Evolutionary conservation across 1,140 invertebrate species (phyloP).

Genomic region (Batillaria attramentaria): DNA sequence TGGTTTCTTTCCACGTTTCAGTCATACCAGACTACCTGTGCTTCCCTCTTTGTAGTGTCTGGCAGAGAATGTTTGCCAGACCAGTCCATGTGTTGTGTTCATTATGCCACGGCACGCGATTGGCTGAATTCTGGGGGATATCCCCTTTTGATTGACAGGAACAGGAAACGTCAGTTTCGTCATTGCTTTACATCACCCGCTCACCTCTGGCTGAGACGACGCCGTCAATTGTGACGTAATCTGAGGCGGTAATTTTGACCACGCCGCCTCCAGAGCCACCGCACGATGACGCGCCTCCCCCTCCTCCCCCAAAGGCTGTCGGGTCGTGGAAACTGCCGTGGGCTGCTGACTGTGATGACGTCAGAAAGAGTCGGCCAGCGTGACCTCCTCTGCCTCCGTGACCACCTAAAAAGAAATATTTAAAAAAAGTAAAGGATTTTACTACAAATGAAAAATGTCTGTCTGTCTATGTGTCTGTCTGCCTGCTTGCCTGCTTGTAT

Average conservation of each 20-base stretch:
- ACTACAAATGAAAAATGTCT: background rate
- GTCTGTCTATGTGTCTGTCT: background rate
- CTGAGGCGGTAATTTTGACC: background rate
- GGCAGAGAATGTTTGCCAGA: no score
- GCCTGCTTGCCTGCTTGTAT: background rate
- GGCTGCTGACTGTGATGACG: conserved; percentile 12
- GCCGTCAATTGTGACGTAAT: conserved; percentile 5
- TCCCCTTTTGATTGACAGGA: no score
- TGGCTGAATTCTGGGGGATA: no score
- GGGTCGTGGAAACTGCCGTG: conserved; percentile 23
- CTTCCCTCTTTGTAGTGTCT: no score
- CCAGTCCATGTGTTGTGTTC: no score
- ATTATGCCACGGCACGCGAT: no score
- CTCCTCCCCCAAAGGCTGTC: background rate
- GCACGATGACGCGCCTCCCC: background rate
- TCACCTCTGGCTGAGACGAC: conserved; percentile 23
- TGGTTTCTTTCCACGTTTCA: no score
- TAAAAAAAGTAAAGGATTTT: background rate
- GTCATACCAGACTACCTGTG: no score
- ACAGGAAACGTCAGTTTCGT: no score
- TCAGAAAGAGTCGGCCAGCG: background rate
- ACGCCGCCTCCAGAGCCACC: conserved; percentile 15
- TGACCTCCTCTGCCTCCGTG: conserved; percentile 24
- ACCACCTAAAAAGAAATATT: background rate
- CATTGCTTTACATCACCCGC: no score